Conservation (phyloP, 2,888 invertebrate species). For the Azorinus chamasolen region DNA sequence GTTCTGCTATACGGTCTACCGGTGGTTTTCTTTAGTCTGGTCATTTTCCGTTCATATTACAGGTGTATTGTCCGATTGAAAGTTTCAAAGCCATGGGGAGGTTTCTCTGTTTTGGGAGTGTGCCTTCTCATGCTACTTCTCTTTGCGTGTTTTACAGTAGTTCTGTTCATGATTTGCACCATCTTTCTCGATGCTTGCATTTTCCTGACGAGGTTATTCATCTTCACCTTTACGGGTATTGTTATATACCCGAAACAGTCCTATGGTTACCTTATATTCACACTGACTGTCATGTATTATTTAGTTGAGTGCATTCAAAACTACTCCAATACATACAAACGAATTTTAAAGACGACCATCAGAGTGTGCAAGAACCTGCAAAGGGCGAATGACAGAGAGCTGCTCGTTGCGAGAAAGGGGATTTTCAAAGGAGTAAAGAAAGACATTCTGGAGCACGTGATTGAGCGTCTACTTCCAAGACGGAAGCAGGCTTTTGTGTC, state of each 20-base stretch:
- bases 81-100: neutral
- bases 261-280: constrained; percentile 63
- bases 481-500: constrained; percentile 59
- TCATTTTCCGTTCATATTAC: constrained; percentile 44
- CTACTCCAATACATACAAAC: constrained; percentile 34
- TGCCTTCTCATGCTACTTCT: neutral
- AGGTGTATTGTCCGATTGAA: neutral
- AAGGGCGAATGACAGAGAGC: constrained; percentile 6
- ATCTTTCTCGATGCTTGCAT: constrained; percentile 65
- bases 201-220: constrained; percentile 53
- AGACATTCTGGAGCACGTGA: constrained; percentile 55
- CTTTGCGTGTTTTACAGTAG: too few species aligned
- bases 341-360: constrained; percentile 34
- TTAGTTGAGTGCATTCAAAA: constrained; percentile 48
- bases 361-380: constrained; percentile 28
- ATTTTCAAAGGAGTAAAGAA: constrained; percentile 35
- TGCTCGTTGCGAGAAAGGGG: constrained; percentile 15
- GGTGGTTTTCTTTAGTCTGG: constrained; percentile 35
- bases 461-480: constrained; percentile 50
- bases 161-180: constrained; percentile 59
- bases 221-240: constrained; percentile 65
- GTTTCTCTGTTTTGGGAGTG: neutral
- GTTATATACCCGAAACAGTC: constrained; percentile 61
- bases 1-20: constrained; percentile 53
- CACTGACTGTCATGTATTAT: constrained; percentile 56